Conservation (phyloP, 2,797 vertebrate genomes). For the Oreochromis grahami region DNA sequence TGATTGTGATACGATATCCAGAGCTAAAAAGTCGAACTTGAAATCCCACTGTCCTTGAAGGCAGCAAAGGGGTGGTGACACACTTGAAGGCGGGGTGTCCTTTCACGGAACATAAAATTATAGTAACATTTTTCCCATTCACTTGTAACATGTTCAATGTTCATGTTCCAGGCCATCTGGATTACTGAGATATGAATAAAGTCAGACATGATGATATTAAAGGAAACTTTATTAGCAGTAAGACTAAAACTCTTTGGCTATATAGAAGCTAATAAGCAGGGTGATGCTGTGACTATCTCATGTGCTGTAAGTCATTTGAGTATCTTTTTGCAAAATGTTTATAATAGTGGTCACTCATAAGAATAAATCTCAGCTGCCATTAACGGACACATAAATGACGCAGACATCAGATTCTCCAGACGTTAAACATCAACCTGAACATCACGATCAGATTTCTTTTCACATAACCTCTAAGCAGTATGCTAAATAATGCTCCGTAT, state of each 20-base stretch:
- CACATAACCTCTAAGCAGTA: neutral
- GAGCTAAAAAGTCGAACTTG: fast-evolving
- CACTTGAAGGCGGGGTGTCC: neutral
- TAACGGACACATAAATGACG: neutral
- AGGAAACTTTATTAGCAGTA: slow-evolving; percentile 46
- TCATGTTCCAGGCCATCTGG: neutral
- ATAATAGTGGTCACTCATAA: slow-evolving; percentile 24
- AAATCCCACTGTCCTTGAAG: neutral
- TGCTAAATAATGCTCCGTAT: slow-evolving; percentile 12
- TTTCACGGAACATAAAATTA: neutral
- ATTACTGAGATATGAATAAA: neutral
- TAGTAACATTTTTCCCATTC: neutral
- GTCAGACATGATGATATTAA: neutral
- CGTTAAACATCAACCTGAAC: neutral
- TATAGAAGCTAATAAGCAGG: slow-evolving; percentile 22
- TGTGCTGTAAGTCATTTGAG: neutral
- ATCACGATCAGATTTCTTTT: neutral
- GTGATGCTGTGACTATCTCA: neutral
- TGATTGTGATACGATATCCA: fast-evolving
- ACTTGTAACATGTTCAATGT: neutral
- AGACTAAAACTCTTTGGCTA: slow-evolving; percentile 53
- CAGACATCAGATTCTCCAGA: neutral
- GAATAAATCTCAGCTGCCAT: slow-evolving; percentile 61
- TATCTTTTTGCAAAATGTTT: neutral
- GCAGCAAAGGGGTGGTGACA: neutral